Conservation (phyloP, 2,888 invertebrate species). For the Alitta virens region DNA sequence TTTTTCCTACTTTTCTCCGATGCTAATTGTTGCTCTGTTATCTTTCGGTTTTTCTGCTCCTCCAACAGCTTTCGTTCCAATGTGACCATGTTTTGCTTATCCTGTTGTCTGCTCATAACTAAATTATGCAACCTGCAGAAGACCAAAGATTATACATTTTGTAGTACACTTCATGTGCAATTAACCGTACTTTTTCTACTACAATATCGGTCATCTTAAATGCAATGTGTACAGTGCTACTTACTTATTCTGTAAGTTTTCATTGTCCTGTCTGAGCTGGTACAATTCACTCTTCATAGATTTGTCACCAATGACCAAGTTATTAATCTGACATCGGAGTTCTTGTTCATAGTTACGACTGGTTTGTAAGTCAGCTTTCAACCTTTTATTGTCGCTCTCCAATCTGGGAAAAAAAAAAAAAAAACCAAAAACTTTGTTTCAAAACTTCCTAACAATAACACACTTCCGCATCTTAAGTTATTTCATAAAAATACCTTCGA, state of each 20-base stretch:
- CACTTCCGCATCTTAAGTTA: too few species aligned
- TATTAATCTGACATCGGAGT: slow-evolving; percentile 68
- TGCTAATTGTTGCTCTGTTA: slow-evolving; percentile 73
- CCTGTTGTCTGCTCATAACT: slow-evolving; percentile 71
- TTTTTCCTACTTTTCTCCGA: slow-evolving; percentile 80
- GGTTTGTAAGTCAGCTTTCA: slow-evolving; percentile 73
- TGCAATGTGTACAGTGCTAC: too few species aligned
- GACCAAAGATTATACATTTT: too few species aligned
- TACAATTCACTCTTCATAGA: slow-evolving; percentile 70
- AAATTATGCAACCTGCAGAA: slow-evolving; percentile 70
- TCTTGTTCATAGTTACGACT: slow-evolving; percentile 72
- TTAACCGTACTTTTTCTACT: too few species aligned
- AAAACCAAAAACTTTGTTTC: too few species aligned
- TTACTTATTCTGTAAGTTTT: slow-evolving; percentile 80
- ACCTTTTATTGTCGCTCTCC: slow-evolving; percentile 70
- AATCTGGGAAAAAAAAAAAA: slow-evolving; percentile 63
- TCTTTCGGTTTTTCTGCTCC: slow-evolving; percentile 75
- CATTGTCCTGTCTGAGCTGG: slow-evolving; percentile 81
- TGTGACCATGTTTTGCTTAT: slow-evolving; percentile 72
- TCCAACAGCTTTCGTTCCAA: slow-evolving; percentile 81
- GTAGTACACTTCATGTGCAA: too few species aligned
- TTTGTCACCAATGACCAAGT: slow-evolving; percentile 68
- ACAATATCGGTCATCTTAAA: too few species aligned
- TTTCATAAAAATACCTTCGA: too few species aligned
- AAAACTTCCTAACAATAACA: too few species aligned